Percentiles rank a stretch among this genome's conserved stretches.
phyloP scores from a whole-genome alignment of 2,113 vertebrate species.

The Crotalus tigris region DNA sequence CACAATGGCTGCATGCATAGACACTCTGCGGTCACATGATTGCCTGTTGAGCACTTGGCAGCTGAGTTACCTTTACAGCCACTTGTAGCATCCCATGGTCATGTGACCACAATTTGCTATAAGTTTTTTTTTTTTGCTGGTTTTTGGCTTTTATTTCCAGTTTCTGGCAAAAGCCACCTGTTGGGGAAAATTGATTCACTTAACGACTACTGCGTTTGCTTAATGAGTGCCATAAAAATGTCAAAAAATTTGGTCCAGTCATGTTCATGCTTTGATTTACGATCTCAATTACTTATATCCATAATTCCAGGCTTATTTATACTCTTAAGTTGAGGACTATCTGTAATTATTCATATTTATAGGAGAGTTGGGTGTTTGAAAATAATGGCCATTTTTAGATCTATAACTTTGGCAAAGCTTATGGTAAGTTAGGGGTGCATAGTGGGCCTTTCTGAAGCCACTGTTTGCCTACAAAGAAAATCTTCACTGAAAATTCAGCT shows the following conservation, averaged over 20 bases:
- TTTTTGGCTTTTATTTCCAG: background rate
- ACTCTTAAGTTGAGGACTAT: background rate
- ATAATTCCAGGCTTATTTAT: background rate
- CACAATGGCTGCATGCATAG: background rate
- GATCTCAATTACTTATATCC: background rate
- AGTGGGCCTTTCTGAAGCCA: rapidly evolving
- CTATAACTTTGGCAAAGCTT: rapidly evolving
- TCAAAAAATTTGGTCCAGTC: background rate
- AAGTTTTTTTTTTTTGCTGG: background rate
- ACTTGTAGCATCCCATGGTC: background rate
- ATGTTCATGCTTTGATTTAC: background rate
- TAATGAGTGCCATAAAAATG: background rate
- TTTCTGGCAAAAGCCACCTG: background rate
- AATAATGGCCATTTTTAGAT: background rate
- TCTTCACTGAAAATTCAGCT: background rate
- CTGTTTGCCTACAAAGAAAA: rapidly evolving
- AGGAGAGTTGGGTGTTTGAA: background rate
- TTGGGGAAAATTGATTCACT: background rate
- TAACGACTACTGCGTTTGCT: background rate
- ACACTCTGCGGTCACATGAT: background rate
- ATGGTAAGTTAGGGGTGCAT: background rate
- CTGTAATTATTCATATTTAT: background rate
- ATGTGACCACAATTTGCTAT: background rate
- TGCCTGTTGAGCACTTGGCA: background rate
- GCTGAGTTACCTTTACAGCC: background rate